A percentile compares a stretch with the other conserved stretches of the same genome.
Conservation (phyloP, 2,113 vertebrate species). For the Planiliza haematocheilus region DNA sequence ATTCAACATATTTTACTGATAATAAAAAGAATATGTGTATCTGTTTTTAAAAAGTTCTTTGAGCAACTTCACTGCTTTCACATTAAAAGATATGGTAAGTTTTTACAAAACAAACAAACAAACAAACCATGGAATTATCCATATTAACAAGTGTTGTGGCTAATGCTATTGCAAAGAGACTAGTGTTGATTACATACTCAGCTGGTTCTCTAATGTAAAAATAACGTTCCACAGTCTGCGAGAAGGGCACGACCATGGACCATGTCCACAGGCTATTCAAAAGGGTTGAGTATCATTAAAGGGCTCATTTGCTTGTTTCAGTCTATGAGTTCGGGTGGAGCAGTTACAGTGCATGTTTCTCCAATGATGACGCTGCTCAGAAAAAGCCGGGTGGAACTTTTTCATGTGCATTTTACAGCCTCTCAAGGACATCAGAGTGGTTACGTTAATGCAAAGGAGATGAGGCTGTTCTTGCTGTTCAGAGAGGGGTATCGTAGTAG, state of each 20-base stretch:
- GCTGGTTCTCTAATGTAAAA: slow-evolving; percentile 71
- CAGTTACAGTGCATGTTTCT: slow-evolving; percentile 59
- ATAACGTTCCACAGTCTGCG: slow-evolving; percentile 66
- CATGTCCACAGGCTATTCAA: slow-evolving; percentile 49
- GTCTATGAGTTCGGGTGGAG: slow-evolving; percentile 49
- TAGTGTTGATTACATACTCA: slow-evolving; percentile 79
- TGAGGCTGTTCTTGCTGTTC: slow-evolving; percentile 71
- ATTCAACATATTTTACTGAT: slow-evolving; percentile 83
- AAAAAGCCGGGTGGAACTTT: slow-evolving; percentile 49
- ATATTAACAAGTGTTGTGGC: slow-evolving; percentile 69
- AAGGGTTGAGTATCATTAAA: slow-evolving; percentile 77
- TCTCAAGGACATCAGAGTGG: slow-evolving; percentile 11
- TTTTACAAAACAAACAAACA: slow-evolving; percentile 73
- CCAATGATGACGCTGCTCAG: slow-evolving; percentile 45
- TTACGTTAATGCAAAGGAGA: slow-evolving; percentile 8
- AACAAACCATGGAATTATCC: slow-evolving; percentile 67
- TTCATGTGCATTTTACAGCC: slow-evolving; percentile 56
- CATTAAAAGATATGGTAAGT: slow-evolving; percentile 92
- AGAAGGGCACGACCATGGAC: slow-evolving; percentile 60
- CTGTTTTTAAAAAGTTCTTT: slow-evolving; percentile 78
- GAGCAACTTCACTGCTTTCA: slow-evolving; percentile 83
- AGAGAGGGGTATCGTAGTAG: slow-evolving; percentile 94
- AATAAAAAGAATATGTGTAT: slow-evolving; percentile 86
- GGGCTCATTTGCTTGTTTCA: slow-evolving; percentile 76
- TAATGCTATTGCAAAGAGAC: slow-evolving; percentile 78